Percentiles rank a stretch among this genome's conserved stretches.
These are phyloP conservation scores for Alectoris magna DNA, from an alignment of 2,797 vertebrate genomes.

Conservation along the genomic window DNA sequence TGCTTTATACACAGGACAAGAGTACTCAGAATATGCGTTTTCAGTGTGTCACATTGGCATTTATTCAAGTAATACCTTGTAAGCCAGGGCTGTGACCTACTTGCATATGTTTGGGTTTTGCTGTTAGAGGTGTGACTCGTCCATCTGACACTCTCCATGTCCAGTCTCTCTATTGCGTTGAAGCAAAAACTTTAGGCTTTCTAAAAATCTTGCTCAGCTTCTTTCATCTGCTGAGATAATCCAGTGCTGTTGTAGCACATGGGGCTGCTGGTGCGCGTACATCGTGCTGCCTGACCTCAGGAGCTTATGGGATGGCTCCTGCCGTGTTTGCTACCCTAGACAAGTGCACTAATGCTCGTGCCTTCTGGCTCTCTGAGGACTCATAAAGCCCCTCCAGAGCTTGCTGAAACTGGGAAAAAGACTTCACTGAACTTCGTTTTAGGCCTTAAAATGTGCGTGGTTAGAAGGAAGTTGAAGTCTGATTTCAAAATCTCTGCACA, in stretches of 20 bases:
- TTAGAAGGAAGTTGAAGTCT: constrained; percentile 12
- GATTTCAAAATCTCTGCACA: not conserved
- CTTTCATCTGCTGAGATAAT: not conserved
- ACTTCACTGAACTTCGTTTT: constrained; percentile 26
- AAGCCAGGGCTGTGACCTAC: not conserved
- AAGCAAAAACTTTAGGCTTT: not conserved
- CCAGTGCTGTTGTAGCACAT: not conserved
- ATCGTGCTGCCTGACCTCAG: not conserved
- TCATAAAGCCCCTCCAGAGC: not conserved
- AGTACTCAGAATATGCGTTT: not conserved
- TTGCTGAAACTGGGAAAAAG: constrained; percentile 5
- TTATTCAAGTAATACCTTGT: not conserved
- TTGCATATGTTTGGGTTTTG: not conserved
- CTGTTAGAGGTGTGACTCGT: not conserved
- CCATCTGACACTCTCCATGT: not conserved
- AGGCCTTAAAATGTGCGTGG: not conserved
- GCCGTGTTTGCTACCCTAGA: not conserved
- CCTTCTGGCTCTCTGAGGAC: not conserved
- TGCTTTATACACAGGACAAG: not conserved
- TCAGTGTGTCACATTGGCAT: not conserved
- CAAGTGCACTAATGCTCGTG: not conserved
- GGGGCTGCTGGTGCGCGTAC: not conserved
- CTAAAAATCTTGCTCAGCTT: not conserved
- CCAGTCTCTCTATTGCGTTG: not conserved
- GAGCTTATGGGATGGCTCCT: not conserved